Evolutionary conservation across 1,140 invertebrate genomes (phyloP).

Genomic region (Pseudomyrmex sp.): DNA sequence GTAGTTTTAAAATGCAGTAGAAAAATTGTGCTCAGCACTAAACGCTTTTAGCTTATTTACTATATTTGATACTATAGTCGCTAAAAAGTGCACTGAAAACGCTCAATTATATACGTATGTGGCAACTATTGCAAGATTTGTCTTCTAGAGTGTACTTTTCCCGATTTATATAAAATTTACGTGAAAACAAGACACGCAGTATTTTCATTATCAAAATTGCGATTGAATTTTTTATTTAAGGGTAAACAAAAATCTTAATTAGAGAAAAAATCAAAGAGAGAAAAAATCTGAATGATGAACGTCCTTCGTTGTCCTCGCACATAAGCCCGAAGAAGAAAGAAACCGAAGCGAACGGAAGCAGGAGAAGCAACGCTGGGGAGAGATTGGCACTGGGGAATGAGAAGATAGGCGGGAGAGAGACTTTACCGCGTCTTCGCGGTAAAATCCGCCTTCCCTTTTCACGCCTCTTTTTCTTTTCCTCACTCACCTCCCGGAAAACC

Average conservation of each 20-base stretch:
- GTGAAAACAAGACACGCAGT: no score
- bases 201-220: not conserved
- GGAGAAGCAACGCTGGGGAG: constrained; percentile 2
- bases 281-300: not conserved
- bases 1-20: no score
- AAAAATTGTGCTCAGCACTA: no score
- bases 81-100: no score
- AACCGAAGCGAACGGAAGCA: constrained; percentile 9
- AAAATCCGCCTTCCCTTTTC: constrained; percentile 65
- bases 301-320: not conserved
- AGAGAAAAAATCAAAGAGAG: not conserved
- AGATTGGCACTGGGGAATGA: constrained; percentile 1
- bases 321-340: constrained; percentile 12
- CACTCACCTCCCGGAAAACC: constrained; percentile 16
- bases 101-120: no score
- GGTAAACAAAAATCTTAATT: not conserved
- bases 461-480: constrained; percentile 29
- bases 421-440: constrained; percentile 63
- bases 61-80: no score
- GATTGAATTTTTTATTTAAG: no score
- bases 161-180: no score
- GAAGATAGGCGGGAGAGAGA: constrained; percentile 58
- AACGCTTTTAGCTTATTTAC: no score
- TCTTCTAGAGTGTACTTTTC: no score
- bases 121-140: no score